These are phyloP conservation scores for Lycocorax pyrrhopterus DNA, from an alignment of 2,113 vertebrate species.

Conservation along the genomic window DNA sequence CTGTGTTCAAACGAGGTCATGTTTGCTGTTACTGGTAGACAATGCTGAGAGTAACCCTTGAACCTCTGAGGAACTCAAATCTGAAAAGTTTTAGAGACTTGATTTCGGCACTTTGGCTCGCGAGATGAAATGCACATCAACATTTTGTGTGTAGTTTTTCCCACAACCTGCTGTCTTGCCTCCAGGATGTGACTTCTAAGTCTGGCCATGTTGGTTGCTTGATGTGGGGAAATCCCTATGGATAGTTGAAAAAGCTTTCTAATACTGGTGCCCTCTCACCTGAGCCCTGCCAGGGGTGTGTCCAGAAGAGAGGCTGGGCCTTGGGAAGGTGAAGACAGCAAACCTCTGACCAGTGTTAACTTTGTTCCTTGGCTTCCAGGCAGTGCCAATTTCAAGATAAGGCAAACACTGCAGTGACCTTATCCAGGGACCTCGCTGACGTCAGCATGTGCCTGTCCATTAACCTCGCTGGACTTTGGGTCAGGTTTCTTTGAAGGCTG, in stretches of 20 bases:
- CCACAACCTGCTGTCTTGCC: neutral
- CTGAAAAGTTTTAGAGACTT: neutral
- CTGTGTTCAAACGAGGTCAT: accelerated
- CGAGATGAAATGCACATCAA: accelerated
- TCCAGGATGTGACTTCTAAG: neutral
- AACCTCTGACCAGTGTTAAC: neutral
- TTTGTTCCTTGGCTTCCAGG: neutral
- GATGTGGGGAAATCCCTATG: neutral
- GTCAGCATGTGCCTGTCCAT: neutral
- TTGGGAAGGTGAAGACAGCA: neutral
- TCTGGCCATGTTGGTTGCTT: neutral
- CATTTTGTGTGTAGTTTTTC: accelerated
- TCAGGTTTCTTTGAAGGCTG: conserved; percentile 17
- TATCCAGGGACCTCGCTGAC: neutral
- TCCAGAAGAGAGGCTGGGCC: neutral
- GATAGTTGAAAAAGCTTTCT: neutral
- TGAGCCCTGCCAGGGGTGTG: neutral
- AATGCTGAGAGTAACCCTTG: neutral
- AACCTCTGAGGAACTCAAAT: neutral
- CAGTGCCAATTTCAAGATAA: neutral
- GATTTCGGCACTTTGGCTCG: neutral
- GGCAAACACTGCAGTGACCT: neutral
- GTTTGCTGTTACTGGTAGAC: neutral
- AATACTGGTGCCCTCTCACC: neutral
- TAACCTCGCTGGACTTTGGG: neutral